Evolutionary conservation across 2,797 vertebrate genomes (phyloP), one percentile per base, ranked within the genome.

Genomic region (Benthosema pterotum): DNA sequence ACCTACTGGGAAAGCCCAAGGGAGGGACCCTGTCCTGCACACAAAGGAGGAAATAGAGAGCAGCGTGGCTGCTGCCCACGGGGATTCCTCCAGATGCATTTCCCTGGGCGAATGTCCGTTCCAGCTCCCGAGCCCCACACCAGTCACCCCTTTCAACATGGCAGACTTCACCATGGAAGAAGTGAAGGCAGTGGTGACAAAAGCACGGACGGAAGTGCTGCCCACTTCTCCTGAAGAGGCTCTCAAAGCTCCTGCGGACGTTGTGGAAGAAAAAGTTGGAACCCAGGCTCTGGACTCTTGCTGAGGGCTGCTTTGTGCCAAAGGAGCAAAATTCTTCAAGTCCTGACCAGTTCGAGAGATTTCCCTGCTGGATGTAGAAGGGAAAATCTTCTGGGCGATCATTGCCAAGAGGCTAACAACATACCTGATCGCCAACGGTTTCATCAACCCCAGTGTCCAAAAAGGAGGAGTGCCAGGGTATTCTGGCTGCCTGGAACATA

Each of bases 111-210:
- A 48, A 5, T 9, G 46, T 15, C 52, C 4, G 15, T 18, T 1
- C 42, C 56, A 17, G 13, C 13, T 58, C 1, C 56, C 42, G 46
- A 58, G 1, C 2, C 11, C 25, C 6, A 58, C 1, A 15, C 56
- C 17, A 18, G n/a, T 6, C n/a, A 58, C 14, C 42, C 56, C 15
- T 11, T 58, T 43, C 42, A 46, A 46, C 16, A 46, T 58, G 16
- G 4, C 56, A 58, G 56, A 58, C 14, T 58, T 58, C 17, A 58
- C 56, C 4, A 1, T 58, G 1, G 56, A 58, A 1, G 56, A 48
- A 48, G 13, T 48, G 5, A 48, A 48, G 46, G 46, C 1, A n/a
- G n/a, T n/a, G n/a, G n/a, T n/a, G n/a, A n/a, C n/a, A n/a, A n/a
- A n/a, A n/a, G n/a, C n/a, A n/a, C n/a, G n/a, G n/a, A n/a, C n/a